These are phyloP conservation scores for Drosophila pandora DNA, from an alignment of 1,140 invertebrate genomes.

Conservation along the genomic window DNA sequence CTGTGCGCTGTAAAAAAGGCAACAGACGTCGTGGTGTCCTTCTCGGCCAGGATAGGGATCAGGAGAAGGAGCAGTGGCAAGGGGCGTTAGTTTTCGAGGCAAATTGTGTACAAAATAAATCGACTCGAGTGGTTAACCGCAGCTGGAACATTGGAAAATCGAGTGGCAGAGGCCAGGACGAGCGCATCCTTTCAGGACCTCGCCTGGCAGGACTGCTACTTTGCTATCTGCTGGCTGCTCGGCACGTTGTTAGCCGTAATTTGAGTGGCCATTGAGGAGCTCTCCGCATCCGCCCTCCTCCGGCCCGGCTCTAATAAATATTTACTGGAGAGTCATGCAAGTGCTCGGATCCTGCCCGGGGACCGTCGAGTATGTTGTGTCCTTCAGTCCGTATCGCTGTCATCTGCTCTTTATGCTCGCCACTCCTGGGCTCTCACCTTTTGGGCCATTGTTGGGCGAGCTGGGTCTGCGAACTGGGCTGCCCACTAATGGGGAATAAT, in stretches of 20 bases:
- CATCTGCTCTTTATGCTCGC: conserved; percentile 32
- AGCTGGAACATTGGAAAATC: conserved; percentile 35
- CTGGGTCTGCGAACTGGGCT: conserved; percentile 9
- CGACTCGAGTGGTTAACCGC: conserved; percentile 77
- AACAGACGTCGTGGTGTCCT: conserved; percentile 50
- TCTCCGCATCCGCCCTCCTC: conserved; percentile 25
- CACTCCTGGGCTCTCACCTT: conserved; percentile 6
- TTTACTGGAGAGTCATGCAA: conserved; percentile 55
- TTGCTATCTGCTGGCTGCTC: conserved; percentile 29
- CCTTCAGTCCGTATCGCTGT: conserved; percentile 50
- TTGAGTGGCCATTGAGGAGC: conserved; percentile 76
- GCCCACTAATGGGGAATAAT: conserved; percentile 66
- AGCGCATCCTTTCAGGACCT: conserved; percentile 55
- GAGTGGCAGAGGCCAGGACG: neutral
- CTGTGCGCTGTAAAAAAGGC: conserved; percentile 56
- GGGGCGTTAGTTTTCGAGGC: conserved; percentile 50
- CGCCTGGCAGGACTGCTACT: conserved; percentile 63
- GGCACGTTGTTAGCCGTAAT: conserved; percentile 77
- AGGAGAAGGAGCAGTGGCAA: conserved; percentile 3
- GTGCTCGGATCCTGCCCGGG: conserved; percentile 7
- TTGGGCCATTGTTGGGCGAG: conserved; percentile 18
- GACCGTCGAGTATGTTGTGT: conserved; percentile 39
- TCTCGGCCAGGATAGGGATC: conserved; percentile 33
- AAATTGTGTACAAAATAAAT: conserved; percentile 81
- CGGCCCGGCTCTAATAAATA: conserved; percentile 63